Conservation (phyloP, 2,797 vertebrate genomes). For the Cyprinella venusta region DNA sequence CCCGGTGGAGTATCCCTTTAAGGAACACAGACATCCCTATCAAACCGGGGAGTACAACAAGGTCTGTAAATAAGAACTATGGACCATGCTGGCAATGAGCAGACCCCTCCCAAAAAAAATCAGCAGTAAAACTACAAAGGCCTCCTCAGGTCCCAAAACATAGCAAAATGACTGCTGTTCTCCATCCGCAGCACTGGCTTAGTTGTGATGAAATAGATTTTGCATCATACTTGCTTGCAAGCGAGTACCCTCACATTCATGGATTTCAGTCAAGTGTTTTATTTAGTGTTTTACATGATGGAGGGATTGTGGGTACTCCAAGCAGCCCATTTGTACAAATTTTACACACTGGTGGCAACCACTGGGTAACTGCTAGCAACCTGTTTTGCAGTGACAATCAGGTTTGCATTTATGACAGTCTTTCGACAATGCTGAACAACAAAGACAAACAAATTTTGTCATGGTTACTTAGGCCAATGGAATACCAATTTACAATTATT, state of each 20-base stretch:
- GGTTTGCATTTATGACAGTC: constrained; percentile 12
- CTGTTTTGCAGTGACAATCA: constrained; percentile 1
- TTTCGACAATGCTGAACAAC: not conserved
- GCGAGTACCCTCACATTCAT: not conserved
- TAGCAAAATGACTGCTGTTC: not conserved
- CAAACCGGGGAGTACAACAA: not conserved
- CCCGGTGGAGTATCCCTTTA: too few species aligned
- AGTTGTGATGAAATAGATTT: constrained; percentile 3
- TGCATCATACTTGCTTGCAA: not conserved
- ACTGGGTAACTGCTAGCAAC: not conserved
- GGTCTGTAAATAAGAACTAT: not conserved
- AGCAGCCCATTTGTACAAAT: too few species aligned
- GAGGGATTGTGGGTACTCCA: too few species aligned
- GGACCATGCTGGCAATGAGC: not conserved
- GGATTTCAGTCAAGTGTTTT: not conserved
- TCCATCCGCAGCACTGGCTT: constrained; percentile 1
- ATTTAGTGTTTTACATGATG: too few species aligned
- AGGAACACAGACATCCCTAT: not conserved
- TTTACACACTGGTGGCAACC: too few species aligned
- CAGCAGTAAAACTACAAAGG: not conserved
- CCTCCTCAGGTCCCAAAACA: not conserved
- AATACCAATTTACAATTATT: not conserved
- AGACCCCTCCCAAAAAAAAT: not conserved
- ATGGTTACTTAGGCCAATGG: not conserved
- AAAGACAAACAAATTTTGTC: not conserved